phyloP scores from a whole-genome alignment of 2,113 vertebrate species.

The Pedetes capensis region DNA sequence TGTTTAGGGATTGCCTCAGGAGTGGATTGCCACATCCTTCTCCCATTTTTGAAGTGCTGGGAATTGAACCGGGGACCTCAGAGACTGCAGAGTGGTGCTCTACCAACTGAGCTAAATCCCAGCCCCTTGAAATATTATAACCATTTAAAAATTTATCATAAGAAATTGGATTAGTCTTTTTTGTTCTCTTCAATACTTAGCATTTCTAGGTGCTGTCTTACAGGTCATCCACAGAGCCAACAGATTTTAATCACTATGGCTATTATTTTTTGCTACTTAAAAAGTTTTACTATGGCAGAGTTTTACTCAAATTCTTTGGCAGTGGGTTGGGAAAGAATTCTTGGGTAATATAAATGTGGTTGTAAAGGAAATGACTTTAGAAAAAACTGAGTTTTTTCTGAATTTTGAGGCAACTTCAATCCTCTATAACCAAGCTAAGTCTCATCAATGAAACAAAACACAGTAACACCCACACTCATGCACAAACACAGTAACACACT shows the following conservation, averaged over 20 bases:
- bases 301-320: background rate
- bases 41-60: no score
- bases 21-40: no score
- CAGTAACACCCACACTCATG: background rate
- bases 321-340: background rate
- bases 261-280: background rate
- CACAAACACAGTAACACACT: background rate
- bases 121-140: background rate
- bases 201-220: background rate
- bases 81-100: no score
- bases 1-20: no score
- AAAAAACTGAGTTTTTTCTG: background rate
- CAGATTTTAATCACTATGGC: background rate
- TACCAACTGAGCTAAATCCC: no score
- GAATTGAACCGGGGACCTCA: no score
- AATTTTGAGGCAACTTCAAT: background rate
- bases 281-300: background rate
- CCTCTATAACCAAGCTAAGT: background rate
- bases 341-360: background rate
- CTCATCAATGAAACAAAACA: background rate
- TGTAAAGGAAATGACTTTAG: background rate
- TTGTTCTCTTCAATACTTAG: background rate
- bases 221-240: background rate
- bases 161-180: background rate
- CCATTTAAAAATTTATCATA: background rate